Percentiles rank a stretch among this genome's conserved stretches.
Evolutionary conservation across 2,797 vertebrate genomes (phyloP).

Genomic region (Phalloptychus januarius): DNA sequence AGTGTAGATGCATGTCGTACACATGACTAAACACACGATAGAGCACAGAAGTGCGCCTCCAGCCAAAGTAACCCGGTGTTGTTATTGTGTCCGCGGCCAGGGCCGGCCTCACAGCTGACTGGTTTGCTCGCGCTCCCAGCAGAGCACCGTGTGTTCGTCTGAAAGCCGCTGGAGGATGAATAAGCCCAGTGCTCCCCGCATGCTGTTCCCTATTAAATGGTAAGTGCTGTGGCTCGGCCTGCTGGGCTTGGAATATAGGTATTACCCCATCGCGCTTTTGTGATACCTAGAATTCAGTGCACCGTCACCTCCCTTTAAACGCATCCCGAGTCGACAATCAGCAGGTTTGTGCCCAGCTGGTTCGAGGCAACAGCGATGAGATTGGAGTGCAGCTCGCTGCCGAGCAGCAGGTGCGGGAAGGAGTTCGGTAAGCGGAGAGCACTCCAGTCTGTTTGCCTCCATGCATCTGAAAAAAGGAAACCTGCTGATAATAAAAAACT

Average conservation of each 20-base stretch:
- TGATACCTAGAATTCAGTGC: conserved; percentile 62
- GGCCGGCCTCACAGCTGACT: conserved; percentile 37
- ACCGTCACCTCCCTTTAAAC: conserved; percentile 58
- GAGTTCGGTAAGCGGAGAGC: not conserved
- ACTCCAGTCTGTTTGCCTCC: not conserved
- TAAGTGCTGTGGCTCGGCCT: conserved; percentile 67
- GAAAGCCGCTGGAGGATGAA: conserved; percentile 63
- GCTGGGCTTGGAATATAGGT: conserved; percentile 66
- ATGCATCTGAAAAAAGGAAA: not conserved
- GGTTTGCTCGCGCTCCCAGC: conserved; percentile 40
- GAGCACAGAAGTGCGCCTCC: conserved; percentile 11
- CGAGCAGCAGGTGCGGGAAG: conserved; percentile 21
- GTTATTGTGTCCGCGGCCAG: conserved; percentile 35
- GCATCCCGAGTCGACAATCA: conserved; percentile 70
- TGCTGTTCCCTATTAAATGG: conserved; percentile 74
- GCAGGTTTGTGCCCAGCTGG: conserved; percentile 49
- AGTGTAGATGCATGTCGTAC: conserved; percentile 14
- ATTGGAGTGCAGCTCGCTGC: conserved; percentile 17
- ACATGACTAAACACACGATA: conserved; percentile 31
- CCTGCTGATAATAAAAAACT: not conserved
- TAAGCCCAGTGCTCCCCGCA: conserved; percentile 70
- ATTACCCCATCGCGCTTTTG: conserved; percentile 48
- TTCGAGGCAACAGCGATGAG: conserved; percentile 39
- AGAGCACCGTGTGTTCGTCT: conserved; percentile 56
- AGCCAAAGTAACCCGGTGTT: conserved; percentile 19